These are phyloP conservation scores for Prostheceraeus crozeri DNA, from an alignment of 2,888 invertebrate genomes.

Conservation along the genomic window DNA sequence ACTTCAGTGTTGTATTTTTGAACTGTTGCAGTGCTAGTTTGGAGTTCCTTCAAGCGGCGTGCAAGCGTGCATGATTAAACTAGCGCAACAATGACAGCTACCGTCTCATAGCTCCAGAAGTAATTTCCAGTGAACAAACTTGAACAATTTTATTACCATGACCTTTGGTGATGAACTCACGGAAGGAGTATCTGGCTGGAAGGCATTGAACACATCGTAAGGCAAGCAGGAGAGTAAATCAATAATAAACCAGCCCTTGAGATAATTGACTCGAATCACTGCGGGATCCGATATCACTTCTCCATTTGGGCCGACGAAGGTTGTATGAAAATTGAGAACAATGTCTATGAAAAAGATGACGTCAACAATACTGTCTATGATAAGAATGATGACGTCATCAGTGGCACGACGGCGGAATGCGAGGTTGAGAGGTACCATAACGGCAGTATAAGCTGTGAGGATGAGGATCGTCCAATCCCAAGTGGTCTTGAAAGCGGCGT, in stretches of 20 bases:
- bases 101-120: too few relatives aligned
- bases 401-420: slow-evolving; percentile 96
- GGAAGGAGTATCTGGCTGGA: slow-evolving; percentile 77
- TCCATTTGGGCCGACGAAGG: slow-evolving; percentile 82
- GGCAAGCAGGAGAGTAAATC: slow-evolving; percentile 97
- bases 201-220: slow-evolving; percentile 99
- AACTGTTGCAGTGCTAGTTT: too few relatives aligned
- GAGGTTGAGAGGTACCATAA: slow-evolving; percentile 97
- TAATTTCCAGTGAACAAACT: too few relatives aligned
- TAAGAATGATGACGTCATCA: slow-evolving; percentile 57
- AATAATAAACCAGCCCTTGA: slow-evolving; percentile 98
- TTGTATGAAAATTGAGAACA: slow-evolving; percentile 98
- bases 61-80: too few relatives aligned
- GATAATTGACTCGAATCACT: slow-evolving; percentile 69
- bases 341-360: slow-evolving; percentile 99
- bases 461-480: slow-evolving; percentile 99
- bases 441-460: slow-evolving; percentile 98
- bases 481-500: slow-evolving; percentile 96
- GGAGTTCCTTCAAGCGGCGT: too few relatives aligned
- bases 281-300: slow-evolving; percentile 94
- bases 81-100: too few relatives aligned
- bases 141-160: too few relatives aligned
- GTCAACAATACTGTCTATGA: slow-evolving; percentile 78
- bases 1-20: too few relatives aligned
- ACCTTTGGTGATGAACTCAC: too few relatives aligned